Evolutionary conservation across 2,113 vertebrate genomes (phyloP).

Genomic region (Indicator maculatus): DNA sequence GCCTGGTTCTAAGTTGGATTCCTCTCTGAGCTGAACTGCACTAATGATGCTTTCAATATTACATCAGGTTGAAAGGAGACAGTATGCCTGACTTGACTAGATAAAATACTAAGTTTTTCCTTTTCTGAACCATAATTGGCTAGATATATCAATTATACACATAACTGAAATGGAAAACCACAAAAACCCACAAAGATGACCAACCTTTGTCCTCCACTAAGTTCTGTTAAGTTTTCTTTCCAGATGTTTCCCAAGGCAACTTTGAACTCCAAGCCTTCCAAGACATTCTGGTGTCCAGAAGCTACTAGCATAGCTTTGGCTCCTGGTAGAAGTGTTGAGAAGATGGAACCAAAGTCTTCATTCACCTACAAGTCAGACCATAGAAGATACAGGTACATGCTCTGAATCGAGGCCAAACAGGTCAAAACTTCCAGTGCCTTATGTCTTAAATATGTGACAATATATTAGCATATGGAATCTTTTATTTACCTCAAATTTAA

Average conservation of each 20-base stretch:
- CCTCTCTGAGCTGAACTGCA: background rate
- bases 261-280: conserved; percentile 91
- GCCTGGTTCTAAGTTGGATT: background rate
- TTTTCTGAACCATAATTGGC: background rate
- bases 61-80: background rate
- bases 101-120: background rate
- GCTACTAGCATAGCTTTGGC: conserved; percentile 85
- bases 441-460: background rate
- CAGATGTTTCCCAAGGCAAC: conserved; percentile 93
- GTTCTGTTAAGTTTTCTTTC: conserved; percentile 97
- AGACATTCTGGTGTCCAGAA: conserved; percentile 73
- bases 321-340: conserved; percentile 91
- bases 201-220: conserved; percentile 95
- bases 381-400: background rate
- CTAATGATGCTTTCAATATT: background rate
- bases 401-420: background rate
- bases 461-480: background rate
- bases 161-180: background rate
- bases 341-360: conserved; percentile 94
- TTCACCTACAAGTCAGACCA: conserved; percentile 84
- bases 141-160: background rate
- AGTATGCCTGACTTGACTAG: background rate
- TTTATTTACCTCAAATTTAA: background rate
- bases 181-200: background rate
- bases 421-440: background rate